Evolutionary conservation across 2,113 vertebrate genomes (phyloP).

Genomic region (rabbit (Oryctolagus cuniculus)): DNA sequence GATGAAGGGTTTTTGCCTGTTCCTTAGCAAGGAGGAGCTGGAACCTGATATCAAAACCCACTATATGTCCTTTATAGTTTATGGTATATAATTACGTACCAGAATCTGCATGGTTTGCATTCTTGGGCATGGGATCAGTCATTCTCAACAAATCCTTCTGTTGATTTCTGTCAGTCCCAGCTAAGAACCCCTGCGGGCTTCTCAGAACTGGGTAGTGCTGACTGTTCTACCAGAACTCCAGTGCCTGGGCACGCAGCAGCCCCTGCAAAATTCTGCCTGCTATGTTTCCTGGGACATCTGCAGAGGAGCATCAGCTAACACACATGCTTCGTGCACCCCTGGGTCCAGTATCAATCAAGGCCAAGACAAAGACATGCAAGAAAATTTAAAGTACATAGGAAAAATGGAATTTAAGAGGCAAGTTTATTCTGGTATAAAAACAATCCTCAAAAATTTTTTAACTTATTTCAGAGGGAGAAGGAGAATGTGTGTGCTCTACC

Average conservation of each 20-base stretch:
- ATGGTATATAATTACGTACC: conserved; percentile 69
- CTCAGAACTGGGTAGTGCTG: background rate
- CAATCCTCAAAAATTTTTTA: too few relatives aligned
- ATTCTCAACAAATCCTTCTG: conserved; percentile 51
- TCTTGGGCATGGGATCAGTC: conserved; percentile 60
- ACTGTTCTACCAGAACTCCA: background rate
- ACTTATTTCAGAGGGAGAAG: too few relatives aligned
- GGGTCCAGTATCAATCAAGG: background rate
- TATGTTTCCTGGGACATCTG: background rate
- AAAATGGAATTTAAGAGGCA: too few relatives aligned
- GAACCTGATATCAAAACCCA: conserved; percentile 68
- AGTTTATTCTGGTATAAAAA: too few relatives aligned
- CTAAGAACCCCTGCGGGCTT: conserved; percentile 6
- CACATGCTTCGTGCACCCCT: background rate
- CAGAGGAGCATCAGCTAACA: background rate
- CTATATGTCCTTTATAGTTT: conserved; percentile 55
- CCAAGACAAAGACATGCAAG: too few relatives aligned
- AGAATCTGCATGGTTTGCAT: conserved; percentile 56
- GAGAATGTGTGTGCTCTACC: too few relatives aligned
- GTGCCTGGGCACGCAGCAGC: background rate
- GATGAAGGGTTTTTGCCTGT: conserved; percentile 60
- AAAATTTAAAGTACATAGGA: too few relatives aligned
- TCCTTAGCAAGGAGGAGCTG: conserved; percentile 58
- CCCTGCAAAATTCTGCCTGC: background rate
- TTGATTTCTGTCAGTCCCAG: conserved; percentile 37